Conservation (phyloP, 35 echinoderm and acorn worm genomes). For the Amphiura filiformis region DNA sequence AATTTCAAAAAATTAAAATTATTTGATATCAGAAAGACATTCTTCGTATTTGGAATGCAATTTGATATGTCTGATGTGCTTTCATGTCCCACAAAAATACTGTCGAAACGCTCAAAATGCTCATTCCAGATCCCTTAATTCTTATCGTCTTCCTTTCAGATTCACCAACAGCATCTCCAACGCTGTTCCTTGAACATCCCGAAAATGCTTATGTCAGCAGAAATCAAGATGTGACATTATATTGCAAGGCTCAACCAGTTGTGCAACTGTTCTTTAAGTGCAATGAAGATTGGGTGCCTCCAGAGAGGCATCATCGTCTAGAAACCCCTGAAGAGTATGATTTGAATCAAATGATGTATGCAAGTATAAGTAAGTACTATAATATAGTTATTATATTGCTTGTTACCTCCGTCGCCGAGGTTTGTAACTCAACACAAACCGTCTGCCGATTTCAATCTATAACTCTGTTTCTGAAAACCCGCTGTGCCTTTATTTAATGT, state of each 20-base stretch:
- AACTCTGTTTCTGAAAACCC: no score
- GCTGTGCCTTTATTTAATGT: no score
- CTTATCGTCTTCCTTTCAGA: no score
- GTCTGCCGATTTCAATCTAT: background rate
- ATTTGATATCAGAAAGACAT: no score
- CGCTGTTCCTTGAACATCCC: conserved; percentile 42
- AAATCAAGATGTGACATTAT: conserved; percentile 35
- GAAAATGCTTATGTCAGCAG: conserved; percentile 52
- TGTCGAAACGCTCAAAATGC: no score
- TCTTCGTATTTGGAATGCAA: no score
- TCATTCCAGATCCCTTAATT: no score
- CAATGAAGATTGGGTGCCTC: conserved; percentile 3
- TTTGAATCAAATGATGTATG: background rate
- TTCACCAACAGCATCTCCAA: background rate
- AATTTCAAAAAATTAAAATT: no score
- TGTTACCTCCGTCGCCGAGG: background rate
- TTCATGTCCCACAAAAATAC: no score
- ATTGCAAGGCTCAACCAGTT: conserved; percentile 44
- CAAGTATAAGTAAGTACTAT: conserved; percentile 43
- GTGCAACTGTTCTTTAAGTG: conserved; percentile 33
- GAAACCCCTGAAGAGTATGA: conserved; percentile 55
- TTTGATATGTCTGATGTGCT: no score
- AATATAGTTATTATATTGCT: background rate
- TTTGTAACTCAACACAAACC: background rate
- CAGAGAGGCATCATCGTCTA: background rate